Percentiles rank a stretch among this genome's conserved stretches.
Evolutionary conservation across 2,797 vertebrate genomes (phyloP).

Genomic region (Brachyrhaphis roseni): DNA sequence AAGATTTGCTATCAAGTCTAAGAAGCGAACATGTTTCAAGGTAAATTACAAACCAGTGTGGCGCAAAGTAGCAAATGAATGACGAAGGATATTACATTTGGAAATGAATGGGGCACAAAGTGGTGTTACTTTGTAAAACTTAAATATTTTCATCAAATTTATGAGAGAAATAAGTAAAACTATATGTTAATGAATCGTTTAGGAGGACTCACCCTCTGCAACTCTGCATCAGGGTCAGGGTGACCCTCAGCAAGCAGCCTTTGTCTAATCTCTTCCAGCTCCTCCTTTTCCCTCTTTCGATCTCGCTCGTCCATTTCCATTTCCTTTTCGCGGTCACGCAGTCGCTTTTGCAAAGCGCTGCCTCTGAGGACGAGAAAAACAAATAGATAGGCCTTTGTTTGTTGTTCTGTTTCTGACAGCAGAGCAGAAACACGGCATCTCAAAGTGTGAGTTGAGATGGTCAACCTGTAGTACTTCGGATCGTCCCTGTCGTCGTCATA

Average conservation of each 20-base stretch:
- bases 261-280: conserved; percentile 96
- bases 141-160: neutral
- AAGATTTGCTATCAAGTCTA: neutral
- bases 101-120: neutral
- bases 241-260: conserved; percentile 97
- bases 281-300: conserved; percentile 96
- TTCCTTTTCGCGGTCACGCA: conserved; percentile 96
- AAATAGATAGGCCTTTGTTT: neutral
- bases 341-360: conserved; percentile 95
- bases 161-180: neutral
- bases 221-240: conserved; percentile 96
- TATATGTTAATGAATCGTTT: neutral
- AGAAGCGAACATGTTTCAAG: neutral
- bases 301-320: conserved; percentile 96
- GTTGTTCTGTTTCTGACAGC: too few relatives aligned
- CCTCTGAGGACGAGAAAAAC: conserved; percentile 79
- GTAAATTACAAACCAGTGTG: neutral
- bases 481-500: conserved; percentile 98
- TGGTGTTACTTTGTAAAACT: neutral
- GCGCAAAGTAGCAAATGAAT: neutral
- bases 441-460: neutral
- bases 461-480: conserved; percentile 95
- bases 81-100: neutral
- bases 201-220: conserved; percentile 87
- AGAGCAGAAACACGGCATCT: neutral